Evolutionary conservation across 1,140 invertebrate genomes (phyloP).

Genomic region (Lepidurus packardi): DNA sequence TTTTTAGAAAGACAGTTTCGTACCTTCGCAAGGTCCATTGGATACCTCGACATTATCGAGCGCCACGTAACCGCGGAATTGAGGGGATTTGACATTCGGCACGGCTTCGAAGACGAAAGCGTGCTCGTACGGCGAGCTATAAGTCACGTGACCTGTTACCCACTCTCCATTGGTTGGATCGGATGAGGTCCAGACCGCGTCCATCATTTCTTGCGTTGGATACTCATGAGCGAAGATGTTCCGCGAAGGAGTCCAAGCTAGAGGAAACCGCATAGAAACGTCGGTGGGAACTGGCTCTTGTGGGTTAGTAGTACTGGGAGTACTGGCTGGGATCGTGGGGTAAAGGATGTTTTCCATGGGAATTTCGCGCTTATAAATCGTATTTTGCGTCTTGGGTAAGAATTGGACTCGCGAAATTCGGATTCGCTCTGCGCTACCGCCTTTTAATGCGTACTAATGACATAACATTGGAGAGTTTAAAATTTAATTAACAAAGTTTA

Average conservation of each 20-base stretch:
- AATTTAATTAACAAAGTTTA: neutral
- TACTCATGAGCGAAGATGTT: constrained; percentile 6
- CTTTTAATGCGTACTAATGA: constrained; percentile 28
- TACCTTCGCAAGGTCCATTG: constrained; percentile 25
- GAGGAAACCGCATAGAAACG: neutral
- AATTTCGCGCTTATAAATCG: neutral
- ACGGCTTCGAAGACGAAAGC: constrained; percentile 33
- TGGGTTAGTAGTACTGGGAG: neutral
- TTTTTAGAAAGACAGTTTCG: neutral
- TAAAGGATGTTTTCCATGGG: constrained; percentile 15
- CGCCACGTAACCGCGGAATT: constrained; percentile 31
- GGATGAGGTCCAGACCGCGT: constrained; percentile 31
- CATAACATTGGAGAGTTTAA: neutral
- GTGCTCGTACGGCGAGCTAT: constrained; percentile 32
- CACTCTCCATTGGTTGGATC: constrained; percentile 28
- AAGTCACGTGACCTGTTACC: constrained; percentile 30
- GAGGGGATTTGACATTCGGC: neutral
- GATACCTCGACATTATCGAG: constrained; percentile 30
- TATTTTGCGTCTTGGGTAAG: constrained; percentile 13
- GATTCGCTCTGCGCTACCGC: constrained; percentile 28
- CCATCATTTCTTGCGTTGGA: constrained; percentile 23
- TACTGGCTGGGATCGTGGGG: neutral
- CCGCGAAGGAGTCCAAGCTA: constrained; percentile 26
- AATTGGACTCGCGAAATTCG: constrained; percentile 30
- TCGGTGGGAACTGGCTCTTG: neutral